Evolutionary conservation across 1,140 invertebrate species (phyloP).

Genomic region (Neodiprion virginianus): DNA sequence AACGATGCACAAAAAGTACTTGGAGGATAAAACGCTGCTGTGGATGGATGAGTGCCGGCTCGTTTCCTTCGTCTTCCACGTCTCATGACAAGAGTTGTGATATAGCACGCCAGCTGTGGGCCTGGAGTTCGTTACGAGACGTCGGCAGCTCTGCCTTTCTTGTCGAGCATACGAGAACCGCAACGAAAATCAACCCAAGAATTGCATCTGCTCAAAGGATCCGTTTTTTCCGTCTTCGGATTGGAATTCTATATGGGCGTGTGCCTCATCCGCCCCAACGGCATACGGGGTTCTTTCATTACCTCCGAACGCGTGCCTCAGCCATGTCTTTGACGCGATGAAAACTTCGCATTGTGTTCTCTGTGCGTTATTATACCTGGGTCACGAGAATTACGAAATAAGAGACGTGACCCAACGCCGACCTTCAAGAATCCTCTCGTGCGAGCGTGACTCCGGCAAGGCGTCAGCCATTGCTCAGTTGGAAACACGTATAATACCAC

Average conservation of each 20-base stretch:
- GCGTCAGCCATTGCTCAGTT: background rate
- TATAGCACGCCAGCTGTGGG: background rate
- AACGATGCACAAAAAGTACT: background rate
- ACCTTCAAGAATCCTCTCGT: background rate
- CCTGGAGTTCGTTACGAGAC: too few relatives aligned
- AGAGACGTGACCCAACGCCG: background rate
- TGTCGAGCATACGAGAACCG: background rate
- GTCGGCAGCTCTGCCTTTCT: background rate
- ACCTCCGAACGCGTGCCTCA: too few relatives aligned
- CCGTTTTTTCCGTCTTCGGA: background rate
- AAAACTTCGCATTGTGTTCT: too few relatives aligned
- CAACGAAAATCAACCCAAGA: background rate
- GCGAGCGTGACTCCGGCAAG: background rate
- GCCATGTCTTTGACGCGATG: too few relatives aligned
- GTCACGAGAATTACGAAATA: background rate
- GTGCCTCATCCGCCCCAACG: too few relatives aligned
- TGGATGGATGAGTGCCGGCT: too few relatives aligned
- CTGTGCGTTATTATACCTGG: too few relatives aligned
- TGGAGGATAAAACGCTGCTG: background rate
- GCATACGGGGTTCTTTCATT: too few relatives aligned
- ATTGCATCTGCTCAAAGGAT: background rate
- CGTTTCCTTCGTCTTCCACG: background rate
- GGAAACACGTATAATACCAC: background rate
- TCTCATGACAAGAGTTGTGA: background rate
- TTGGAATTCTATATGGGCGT: background rate